Conservation (phyloP, 2,888 invertebrate species). For the Actias luna region DNA sequence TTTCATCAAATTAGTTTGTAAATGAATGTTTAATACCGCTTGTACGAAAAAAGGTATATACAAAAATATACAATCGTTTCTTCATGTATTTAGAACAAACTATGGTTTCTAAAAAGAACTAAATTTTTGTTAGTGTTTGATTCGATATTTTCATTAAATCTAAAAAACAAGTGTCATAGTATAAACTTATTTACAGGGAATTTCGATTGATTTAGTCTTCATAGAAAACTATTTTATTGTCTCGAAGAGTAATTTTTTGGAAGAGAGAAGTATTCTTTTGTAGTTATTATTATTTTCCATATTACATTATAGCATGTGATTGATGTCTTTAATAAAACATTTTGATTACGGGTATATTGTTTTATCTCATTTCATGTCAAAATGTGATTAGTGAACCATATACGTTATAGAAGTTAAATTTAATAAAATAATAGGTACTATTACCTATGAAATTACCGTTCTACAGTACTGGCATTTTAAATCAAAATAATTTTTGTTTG, state of each 20-base stretch:
- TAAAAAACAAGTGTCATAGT: not conserved
- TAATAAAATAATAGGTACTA: too few relatives aligned
- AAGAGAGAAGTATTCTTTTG: too few relatives aligned
- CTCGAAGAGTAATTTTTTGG: not conserved
- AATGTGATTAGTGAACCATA: too few relatives aligned
- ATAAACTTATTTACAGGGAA: not conserved
- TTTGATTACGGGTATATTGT: constrained; percentile 2
- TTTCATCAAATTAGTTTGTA: not conserved
- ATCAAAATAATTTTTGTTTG: too few relatives aligned
- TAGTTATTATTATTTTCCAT: not conserved
- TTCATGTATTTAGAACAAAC: not conserved
- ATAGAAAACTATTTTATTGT: not conserved
- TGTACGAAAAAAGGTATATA: not conserved
- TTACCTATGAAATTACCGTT: too few relatives aligned
- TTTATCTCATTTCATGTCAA: not conserved
- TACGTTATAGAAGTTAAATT: too few relatives aligned
- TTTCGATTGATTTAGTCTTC: not conserved
- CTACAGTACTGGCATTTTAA: too few relatives aligned
- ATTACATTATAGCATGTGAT: not conserved
- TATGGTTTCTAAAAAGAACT: not conserved
- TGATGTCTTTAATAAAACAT: not conserved
- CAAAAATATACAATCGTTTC: not conserved
- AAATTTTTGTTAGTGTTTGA: not conserved
- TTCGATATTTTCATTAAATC: not conserved
- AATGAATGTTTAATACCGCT: not conserved